Conservation (phyloP, 1,140 invertebrate genomes). For the Atopsyche davidsoni region DNA sequence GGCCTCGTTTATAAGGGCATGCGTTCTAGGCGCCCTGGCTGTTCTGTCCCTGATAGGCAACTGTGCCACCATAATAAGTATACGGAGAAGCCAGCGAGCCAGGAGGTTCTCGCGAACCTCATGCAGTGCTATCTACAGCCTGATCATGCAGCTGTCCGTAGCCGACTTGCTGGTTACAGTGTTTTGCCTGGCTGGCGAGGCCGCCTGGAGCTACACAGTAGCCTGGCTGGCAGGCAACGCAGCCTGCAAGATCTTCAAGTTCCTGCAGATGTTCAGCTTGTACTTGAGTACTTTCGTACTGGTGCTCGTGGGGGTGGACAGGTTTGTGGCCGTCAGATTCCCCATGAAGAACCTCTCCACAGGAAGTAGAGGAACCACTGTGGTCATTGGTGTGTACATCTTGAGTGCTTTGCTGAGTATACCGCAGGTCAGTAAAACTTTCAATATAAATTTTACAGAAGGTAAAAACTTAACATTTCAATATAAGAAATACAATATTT, state of each 20-base stretch:
- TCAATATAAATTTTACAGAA: conserved; percentile 4
- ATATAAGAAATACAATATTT: too few species aligned
- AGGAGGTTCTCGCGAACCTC: conserved; percentile 51
- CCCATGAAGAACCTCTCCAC: conserved; percentile 72
- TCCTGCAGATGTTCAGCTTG: conserved; percentile 72
- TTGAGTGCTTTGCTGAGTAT: conserved; percentile 65
- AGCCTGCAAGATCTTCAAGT: conserved; percentile 76
- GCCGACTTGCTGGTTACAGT: conserved; percentile 75
- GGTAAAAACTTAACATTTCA: conserved; percentile 7
- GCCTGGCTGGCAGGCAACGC: conserved; percentile 72
- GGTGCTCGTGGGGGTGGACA: conserved; percentile 74
- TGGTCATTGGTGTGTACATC: conserved; percentile 60
- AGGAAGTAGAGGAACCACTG: conserved; percentile 54
- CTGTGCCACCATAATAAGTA: conserved; percentile 66
- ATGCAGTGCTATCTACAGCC: conserved; percentile 65
- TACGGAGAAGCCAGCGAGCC: conserved; percentile 49
- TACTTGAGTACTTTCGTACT: conserved; percentile 78
- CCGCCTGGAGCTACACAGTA: conserved; percentile 72
- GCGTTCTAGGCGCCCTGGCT: conserved; percentile 61
- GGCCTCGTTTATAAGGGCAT: conserved; percentile 53
- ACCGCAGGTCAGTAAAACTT: conserved; percentile 70
- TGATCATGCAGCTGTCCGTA: conserved; percentile 68
- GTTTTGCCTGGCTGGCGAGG: conserved; percentile 74
- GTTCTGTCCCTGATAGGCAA: conserved; percentile 68
- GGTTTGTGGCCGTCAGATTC: conserved; percentile 74